These are phyloP conservation scores for Merops nubicus DNA, from an alignment of 2,113 vertebrate genomes.

Conservation along the genomic window DNA sequence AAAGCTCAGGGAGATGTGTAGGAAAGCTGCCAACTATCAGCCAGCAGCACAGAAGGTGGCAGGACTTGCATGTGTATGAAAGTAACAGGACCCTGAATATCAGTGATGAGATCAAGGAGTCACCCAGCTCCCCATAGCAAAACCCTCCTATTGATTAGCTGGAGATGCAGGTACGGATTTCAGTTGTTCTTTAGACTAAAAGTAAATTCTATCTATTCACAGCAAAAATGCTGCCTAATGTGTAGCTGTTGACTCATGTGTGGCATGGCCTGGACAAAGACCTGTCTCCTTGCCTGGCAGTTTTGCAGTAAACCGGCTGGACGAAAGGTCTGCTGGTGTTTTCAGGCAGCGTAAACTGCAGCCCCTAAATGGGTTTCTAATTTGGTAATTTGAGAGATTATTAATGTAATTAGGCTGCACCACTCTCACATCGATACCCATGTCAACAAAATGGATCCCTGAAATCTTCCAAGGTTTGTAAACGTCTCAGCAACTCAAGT, in stretches of 20 bases:
- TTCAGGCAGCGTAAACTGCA: not conserved
- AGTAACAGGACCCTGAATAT: not conserved
- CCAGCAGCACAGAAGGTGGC: not conserved
- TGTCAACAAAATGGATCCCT: not conserved
- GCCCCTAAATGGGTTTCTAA: not conserved
- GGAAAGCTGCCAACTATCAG: not conserved
- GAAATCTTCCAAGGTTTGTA: not conserved
- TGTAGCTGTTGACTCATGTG: not conserved
- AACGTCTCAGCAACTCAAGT: not conserved
- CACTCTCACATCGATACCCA: not conserved
- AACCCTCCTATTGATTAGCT: not conserved
- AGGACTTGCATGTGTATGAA: not conserved
- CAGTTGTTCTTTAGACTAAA: not conserved
- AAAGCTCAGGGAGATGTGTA: not conserved
- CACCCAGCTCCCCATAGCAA: not conserved
- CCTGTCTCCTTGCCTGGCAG: not conserved
- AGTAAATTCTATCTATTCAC: not conserved
- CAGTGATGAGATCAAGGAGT: not conserved
- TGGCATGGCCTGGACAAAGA: not conserved
- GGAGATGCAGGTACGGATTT: not conserved
- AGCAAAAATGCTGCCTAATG: not conserved
- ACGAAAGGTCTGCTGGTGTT: not conserved
- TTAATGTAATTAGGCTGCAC: not conserved
- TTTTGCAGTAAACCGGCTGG: not conserved
- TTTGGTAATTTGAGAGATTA: not conserved